Percentiles rank a stretch among this genome's conserved stretches.
phyloP scores from a whole-genome alignment of 2,888 invertebrate genomes.

The Acanthosepion lycidas region DNA sequence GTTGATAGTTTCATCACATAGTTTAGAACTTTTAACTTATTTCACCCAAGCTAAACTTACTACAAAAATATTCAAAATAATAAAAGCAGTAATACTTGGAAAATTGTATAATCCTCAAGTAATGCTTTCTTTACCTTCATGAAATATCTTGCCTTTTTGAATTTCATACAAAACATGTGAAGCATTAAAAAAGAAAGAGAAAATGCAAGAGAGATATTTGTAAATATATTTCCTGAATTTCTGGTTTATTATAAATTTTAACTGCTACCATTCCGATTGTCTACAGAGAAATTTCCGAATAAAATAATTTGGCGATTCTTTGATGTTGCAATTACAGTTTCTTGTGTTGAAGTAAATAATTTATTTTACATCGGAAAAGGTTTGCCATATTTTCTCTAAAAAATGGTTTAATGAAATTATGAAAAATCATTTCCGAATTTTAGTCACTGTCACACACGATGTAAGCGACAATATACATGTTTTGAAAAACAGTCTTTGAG shows the following conservation, averaged over 20 bases:
- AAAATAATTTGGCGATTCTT: not conserved
- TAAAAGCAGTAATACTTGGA: not conserved
- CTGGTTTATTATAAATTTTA: not conserved
- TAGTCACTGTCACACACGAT: not conserved
- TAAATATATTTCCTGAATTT: not conserved
- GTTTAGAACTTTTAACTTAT: not conserved
- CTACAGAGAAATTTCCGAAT: not conserved
- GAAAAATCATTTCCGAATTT: not conserved
- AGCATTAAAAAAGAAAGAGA: not conserved
- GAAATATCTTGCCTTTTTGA: not conserved
- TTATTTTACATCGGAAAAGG: conserved; percentile 17
- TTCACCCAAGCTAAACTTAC: not conserved
- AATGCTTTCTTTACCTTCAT: not conserved
- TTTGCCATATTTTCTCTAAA: not conserved
- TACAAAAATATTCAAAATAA: not conserved
- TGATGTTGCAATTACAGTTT: not conserved
- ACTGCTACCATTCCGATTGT: not conserved
- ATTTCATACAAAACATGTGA: not conserved
- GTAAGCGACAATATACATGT: not conserved
- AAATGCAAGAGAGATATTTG: not conserved
- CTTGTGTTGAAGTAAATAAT: not conserved
- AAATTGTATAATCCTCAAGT: not conserved
- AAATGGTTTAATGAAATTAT: not conserved
- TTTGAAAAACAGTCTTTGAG: not conserved
- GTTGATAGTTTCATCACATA: too few species aligned